These are phyloP conservation scores for Cossypha niveicapilla DNA, from an alignment of 2,797 vertebrate genomes.

Conservation along the genomic window DNA sequence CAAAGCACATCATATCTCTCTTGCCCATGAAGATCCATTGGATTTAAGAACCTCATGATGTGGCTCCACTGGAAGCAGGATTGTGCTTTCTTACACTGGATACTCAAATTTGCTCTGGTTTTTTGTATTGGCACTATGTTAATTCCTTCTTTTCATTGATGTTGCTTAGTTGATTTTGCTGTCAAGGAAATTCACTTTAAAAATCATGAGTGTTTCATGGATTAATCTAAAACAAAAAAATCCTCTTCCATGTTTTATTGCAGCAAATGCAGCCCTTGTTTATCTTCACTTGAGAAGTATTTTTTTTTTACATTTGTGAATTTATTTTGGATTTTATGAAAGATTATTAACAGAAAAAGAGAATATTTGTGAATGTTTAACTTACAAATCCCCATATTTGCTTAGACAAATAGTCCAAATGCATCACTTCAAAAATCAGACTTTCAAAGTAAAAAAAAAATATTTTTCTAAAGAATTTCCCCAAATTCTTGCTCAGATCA, in stretches of 20 bases:
- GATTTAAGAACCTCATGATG: background rate
- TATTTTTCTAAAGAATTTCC: background rate
- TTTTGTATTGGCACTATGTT: background rate
- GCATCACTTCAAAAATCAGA: background rate
- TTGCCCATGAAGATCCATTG: background rate
- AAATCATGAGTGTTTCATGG: background rate
- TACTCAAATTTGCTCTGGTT: fast-evolving
- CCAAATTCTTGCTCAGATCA: background rate
- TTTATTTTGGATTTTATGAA: background rate
- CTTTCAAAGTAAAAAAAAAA: background rate
- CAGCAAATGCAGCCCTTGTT: background rate
- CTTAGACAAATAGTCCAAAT: background rate
- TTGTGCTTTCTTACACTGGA: background rate
- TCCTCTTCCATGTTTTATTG: background rate
- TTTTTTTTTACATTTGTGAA: background rate
- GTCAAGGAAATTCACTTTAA: background rate
- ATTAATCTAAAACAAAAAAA: background rate
- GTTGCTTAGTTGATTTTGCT: background rate
- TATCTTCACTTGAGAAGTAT: background rate
- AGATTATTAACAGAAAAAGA: background rate
- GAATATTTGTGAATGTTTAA: background rate
- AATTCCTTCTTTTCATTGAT: background rate
- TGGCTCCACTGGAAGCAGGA: background rate
- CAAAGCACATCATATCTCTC: background rate
- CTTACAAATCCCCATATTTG: background rate